phyloP scores from a whole-genome alignment of 1,140 invertebrate genomes.

The Scaptomyza hsui region DNA sequence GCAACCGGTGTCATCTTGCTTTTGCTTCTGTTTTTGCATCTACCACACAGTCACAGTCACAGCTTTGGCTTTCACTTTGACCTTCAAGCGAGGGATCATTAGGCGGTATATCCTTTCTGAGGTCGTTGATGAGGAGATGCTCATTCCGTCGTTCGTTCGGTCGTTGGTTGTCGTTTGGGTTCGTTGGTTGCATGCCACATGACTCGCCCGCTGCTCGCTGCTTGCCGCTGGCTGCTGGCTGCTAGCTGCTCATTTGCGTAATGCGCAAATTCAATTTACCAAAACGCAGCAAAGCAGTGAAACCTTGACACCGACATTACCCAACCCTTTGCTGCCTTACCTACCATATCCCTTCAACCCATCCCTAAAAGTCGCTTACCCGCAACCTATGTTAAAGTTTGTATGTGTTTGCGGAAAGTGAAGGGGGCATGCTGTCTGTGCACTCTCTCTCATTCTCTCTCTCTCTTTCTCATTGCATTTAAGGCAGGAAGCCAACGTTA shows the following conservation, averaged over 20 bases:
- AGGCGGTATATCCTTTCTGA: constrained; percentile 22
- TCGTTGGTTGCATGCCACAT: background rate
- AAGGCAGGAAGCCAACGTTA: constrained; percentile 67
- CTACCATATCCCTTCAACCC: background rate
- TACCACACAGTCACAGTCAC: constrained; percentile 1
- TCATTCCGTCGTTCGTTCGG: background rate
- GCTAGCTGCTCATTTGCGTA: constrained; percentile 77
- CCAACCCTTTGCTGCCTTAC: background rate
- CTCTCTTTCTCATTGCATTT: constrained; percentile 21
- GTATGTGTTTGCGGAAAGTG: constrained; percentile 12
- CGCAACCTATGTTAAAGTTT: constrained; percentile 56
- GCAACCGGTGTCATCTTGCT: background rate
- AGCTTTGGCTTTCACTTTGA: constrained; percentile 22
- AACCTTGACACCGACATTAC: constrained; percentile 1
- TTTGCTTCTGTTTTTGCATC: background rate
- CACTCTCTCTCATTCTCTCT: background rate
- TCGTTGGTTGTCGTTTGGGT: constrained; percentile 2
- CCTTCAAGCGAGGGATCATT: constrained; percentile 49
- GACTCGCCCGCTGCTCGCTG: background rate
- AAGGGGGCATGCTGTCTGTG: constrained; percentile 7
- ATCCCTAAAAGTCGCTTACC: constrained; percentile 56
- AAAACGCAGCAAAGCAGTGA: constrained; percentile 62
- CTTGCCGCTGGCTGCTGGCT: background rate
- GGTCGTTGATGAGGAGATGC: constrained; percentile 17
- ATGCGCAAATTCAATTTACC: constrained; percentile 83